Percentiles rank a stretch among this genome's conserved stretches.
phyloP scores from a whole-genome alignment of 2,888 invertebrate species.

The Dorcus parallelipipedus region DNA sequence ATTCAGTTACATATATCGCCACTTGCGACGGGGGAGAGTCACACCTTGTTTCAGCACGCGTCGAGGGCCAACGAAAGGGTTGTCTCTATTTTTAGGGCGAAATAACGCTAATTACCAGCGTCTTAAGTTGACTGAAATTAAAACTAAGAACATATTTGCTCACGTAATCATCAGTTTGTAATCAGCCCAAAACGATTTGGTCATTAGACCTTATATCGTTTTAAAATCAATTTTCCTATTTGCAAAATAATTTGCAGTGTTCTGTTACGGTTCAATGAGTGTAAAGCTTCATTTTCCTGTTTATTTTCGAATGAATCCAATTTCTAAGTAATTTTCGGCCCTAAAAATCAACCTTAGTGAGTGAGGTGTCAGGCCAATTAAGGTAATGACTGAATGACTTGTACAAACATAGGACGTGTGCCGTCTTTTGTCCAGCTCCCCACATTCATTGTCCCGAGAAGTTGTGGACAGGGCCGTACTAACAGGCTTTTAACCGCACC shows the following conservation, averaged over 20 bases:
- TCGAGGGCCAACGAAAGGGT: slow-evolving; percentile 9
- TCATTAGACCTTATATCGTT: no score
- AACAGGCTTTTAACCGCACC: neutral
- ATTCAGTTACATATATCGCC: slow-evolving; percentile 16
- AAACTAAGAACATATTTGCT: no score
- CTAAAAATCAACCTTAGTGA: neutral
- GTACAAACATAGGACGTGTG: slow-evolving; percentile 21
- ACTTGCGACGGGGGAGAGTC: slow-evolving; percentile 7
- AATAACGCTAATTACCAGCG: slow-evolving; percentile 10
- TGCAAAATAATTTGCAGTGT: no score
- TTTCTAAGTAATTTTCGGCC: neutral
- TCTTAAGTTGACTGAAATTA: neutral
- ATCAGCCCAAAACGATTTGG: no score
- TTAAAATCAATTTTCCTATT: no score
- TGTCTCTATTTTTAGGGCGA: slow-evolving; percentile 6
- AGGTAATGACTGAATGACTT: slow-evolving; percentile 25
- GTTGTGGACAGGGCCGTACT: slow-evolving; percentile 15
- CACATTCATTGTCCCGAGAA: slow-evolving; percentile 15
- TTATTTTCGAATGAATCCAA: no score
- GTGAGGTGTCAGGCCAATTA: slow-evolving; percentile 22
- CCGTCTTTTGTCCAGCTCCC: slow-evolving; percentile 29
- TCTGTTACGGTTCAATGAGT: no score
- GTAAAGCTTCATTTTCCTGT: no score
- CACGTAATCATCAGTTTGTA: no score
- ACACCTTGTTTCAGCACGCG: slow-evolving; percentile 5